Evolutionary conservation across 2,113 vertebrate genomes (phyloP).

Genomic region (Pontoporia blainvillei): DNA sequence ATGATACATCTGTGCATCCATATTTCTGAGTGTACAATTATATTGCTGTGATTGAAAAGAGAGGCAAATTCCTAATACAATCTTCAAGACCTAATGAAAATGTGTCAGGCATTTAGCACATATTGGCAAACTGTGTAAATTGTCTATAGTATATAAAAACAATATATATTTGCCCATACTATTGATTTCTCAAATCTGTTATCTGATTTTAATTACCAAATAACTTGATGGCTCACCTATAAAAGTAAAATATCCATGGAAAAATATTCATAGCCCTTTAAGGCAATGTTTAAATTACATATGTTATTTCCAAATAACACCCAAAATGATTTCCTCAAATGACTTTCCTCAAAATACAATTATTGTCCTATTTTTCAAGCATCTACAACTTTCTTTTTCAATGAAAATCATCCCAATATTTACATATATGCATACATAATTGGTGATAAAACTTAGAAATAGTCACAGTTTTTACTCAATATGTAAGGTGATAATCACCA

Average conservation of each 20-base stretch:
- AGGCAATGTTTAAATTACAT: not conserved
- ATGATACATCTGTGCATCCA: not conserved
- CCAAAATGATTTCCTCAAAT: not conserved
- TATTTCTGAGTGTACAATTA: not conserved
- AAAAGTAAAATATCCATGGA: not conserved
- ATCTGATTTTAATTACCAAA: not conserved
- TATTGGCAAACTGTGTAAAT: not conserved
- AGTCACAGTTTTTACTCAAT: not conserved
- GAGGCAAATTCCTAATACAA: not conserved
- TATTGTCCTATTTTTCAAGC: not conserved
- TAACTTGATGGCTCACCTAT: not conserved
- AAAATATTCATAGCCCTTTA: not conserved
- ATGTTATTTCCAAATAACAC: not conserved
- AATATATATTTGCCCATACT: not conserved
- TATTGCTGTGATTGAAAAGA: not conserved
- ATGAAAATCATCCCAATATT: not conserved
- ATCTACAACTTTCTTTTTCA: not conserved
- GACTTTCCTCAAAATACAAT: not conserved
- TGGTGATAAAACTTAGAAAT: not conserved
- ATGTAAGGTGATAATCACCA: not conserved
- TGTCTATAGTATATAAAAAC: not conserved
- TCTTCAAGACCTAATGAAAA: not conserved
- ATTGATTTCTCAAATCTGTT: not conserved
- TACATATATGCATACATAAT: not conserved
- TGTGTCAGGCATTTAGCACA: not conserved